A percentile compares a stretch with the other conserved stretches of the same genome.
Evolutionary conservation across 2,113 vertebrate species (phyloP).

Genomic region (Cyanistes caeruleus): DNA sequence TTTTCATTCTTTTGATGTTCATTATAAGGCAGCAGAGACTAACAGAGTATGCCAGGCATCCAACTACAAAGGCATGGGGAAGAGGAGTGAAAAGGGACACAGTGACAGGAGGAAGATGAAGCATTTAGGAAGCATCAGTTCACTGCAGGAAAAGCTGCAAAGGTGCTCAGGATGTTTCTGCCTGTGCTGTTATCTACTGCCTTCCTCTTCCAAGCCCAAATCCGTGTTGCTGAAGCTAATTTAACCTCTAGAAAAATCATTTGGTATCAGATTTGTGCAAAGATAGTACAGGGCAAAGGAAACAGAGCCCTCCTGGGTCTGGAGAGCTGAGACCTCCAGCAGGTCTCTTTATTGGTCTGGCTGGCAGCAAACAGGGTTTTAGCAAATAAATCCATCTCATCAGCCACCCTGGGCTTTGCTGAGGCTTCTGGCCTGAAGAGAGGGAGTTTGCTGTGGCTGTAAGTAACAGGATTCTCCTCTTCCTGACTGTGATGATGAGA

Average conservation of each 20-base stretch:
- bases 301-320: neutral
- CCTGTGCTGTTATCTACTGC: neutral
- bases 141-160: neutral
- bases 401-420: neutral
- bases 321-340: neutral
- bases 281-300: neutral
- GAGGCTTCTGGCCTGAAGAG: neutral
- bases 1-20: constrained; percentile 46
- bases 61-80: neutral
- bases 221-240: neutral
- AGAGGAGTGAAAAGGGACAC: neutral
- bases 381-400: neutral
- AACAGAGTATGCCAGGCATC: neutral
- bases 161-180: neutral
- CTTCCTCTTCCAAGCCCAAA: neutral
- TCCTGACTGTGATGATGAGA: neutral
- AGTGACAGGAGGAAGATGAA: neutral
- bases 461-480: neutral
- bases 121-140: neutral
- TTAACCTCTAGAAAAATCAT: neutral
- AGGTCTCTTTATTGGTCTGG: neutral
- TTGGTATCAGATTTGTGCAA: neutral
- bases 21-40: neutral
- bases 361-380: neutral
- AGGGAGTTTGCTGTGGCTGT: neutral